Base-by-base conservation (phyloP, 2,113 vertebrate genomes). In the Grantiella picta region DNA sequence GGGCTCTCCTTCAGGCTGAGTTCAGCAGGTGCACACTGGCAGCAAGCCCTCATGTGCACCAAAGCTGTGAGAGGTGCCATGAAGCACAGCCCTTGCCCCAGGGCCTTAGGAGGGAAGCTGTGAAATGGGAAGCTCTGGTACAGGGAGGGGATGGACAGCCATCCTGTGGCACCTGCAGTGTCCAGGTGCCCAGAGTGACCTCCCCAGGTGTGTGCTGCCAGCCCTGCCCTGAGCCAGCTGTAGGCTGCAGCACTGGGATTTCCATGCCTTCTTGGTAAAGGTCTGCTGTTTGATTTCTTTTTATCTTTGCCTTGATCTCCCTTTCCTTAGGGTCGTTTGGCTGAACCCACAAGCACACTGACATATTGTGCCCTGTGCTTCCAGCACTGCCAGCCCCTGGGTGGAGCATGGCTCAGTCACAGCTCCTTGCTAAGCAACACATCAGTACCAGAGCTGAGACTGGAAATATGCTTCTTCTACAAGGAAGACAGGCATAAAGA, bases 41-140 rank as follows among this genome's bases (percentile, higher is more conserved):
- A 45, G 12, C 21, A 50, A 57, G 47, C 4, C 68, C 15, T 7
- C 15, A 4, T 0, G 0, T 17, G 19, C 53, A 38, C 6, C 2
- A 5, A 25, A 22, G 23, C 8, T 12, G 2, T 22, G 47, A 31
- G 61, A 35, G 20, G 38, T 7, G 29, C 49, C 12, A 8, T 1
- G 38, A 65, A 5, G 5, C n/a, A 27, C 4, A 12, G 31, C 14
- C 56, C 31, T 49, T 10, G 11, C 8, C 17, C 40, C 38, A 0
- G 4, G 17, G 15, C 25, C 20, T 31, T 4, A 29, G 31, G 19
- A 47, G 12, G 1, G 2, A 45, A 60, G 14, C 8, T 54, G 24
- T 2, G 29, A 17, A 59, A 23, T 1, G 53, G 4, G 29, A 5
- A 35, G 29, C n/a, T 16, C n/a, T 3, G 35, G 38, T 1, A 5